Conservation (phyloP, 2,888 invertebrate genomes). For the Nebria brevicollis region DNA sequence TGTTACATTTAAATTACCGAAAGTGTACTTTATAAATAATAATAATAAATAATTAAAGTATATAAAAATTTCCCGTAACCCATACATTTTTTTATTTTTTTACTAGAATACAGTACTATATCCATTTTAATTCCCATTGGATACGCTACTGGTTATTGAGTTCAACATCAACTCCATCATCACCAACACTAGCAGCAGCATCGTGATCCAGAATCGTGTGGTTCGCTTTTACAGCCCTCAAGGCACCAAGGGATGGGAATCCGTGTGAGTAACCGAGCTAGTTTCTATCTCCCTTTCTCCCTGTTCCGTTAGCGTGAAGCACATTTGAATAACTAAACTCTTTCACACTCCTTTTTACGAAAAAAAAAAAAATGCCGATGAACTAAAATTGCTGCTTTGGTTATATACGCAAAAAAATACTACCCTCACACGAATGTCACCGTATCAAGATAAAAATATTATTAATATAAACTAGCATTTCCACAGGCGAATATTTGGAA, state of each 20-base stretch:
- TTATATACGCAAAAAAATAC: background rate
- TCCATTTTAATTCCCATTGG: too few species aligned
- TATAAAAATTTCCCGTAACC: too few species aligned
- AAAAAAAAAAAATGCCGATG: conserved; percentile 24
- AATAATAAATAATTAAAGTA: too few species aligned
- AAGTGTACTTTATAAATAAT: too few species aligned
- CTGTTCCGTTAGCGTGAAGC: conserved; percentile 26
- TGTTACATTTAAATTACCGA: too few species aligned
- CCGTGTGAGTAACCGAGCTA: conserved; percentile 30
- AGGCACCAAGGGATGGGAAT: conserved; percentile 22
- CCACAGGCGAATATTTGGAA: background rate
- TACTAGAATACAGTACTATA: too few species aligned
- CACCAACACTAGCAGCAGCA: background rate
- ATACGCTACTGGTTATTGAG: too few species aligned
- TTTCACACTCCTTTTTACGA: conserved; percentile 19
- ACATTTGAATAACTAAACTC: conserved; percentile 42
- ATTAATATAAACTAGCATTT: background rate
- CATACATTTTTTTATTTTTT: too few species aligned
- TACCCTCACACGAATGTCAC: background rate
- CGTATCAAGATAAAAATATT: background rate
- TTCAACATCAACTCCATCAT: too few species aligned
- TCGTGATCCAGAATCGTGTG: conserved; percentile 20
- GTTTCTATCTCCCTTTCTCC: background rate
- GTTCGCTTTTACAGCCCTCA: conserved; percentile 37
- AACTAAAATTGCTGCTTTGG: conserved; percentile 34